phyloP scores from a whole-genome alignment of 2,888 invertebrate genomes.

The Standfussiana lucernea region DNA sequence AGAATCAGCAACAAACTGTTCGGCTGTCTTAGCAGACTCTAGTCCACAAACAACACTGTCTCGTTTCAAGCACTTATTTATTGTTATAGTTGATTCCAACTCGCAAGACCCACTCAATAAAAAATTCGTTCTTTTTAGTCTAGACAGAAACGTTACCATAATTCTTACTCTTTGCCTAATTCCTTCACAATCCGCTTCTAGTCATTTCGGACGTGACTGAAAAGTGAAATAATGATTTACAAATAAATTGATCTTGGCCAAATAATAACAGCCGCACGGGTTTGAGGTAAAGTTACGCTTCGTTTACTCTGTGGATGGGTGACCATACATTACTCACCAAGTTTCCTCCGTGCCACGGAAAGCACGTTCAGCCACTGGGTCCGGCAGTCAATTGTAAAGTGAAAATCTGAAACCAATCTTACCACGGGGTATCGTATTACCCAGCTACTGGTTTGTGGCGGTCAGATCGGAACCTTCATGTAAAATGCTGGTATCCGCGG shows the following conservation, averaged over 20 bases:
- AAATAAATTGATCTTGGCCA: background rate
- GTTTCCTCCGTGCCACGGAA: background rate
- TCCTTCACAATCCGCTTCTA: background rate
- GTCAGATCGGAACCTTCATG: background rate
- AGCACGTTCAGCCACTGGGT: background rate
- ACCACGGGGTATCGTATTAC: too few relatives aligned
- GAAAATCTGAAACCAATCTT: background rate
- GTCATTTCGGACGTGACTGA: background rate
- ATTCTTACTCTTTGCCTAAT: background rate
- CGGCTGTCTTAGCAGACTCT: background rate
- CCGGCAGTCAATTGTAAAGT: background rate
- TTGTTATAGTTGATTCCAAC: background rate
- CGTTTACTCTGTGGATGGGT: background rate
- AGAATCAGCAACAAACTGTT: background rate
- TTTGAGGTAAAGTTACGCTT: too few relatives aligned
- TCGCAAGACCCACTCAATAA: background rate
- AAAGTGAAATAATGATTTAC: background rate
- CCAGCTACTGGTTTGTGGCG: too few relatives aligned
- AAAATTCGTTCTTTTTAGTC: background rate
- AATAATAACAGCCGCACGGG: background rate
- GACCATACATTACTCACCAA: background rate
- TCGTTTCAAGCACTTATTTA: background rate
- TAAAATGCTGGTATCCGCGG: background rate
- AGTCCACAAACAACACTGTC: background rate
- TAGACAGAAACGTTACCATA: conserved; percentile 1